Base-by-base conservation (phyloP, 2,888 invertebrate species). In the Mesoligia furuncula region DNA sequence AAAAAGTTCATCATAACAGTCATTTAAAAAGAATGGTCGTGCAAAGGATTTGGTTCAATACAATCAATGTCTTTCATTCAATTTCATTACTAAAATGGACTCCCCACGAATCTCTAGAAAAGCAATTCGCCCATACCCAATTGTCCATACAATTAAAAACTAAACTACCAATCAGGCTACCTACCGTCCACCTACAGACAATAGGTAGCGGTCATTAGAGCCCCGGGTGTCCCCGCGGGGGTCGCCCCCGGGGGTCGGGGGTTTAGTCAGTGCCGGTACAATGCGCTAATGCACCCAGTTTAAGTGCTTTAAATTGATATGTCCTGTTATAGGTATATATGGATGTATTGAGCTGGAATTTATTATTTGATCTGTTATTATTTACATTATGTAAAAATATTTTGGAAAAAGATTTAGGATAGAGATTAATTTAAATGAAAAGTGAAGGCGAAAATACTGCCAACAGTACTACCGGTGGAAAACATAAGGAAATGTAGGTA, bases 221-320 rank as follows among this genome's bases (percentile, higher is more conserved):
- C 83, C 77, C 39, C 83, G 75, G 86, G 89, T 42, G 80, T 73
- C 80, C 73, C 89, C 1, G 59, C 81, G 78, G 89, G 86, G 82
- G 84, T 45, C 64, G 62, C 57, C 84, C 77, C 20, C 51, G 39
- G 88, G 84, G 75, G 85, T 79, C 75, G 70, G 76, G 77, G 74
- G 82, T 76, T 77, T 80, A 83, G 79, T 82, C 85, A 70, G 83
- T 71, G 72, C 31, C 64, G 79, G 82, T 83, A 84, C 83, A 89
- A 85, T 87, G 87, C 84, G 70, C 79, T 89, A 89, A 86, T 87
- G 84, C 89, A 80, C 62, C 75, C 75, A 79, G 80, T 85, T 85
- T 80, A 89, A 85, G 89, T 88, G 84, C 81, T 87, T 87, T 84
- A 87, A 90, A 87, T 88, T 89, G 84, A 86, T 80, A 80, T 76